Conservation (phyloP, 2,888 invertebrate genomes). For the Myopa testacea region DNA sequence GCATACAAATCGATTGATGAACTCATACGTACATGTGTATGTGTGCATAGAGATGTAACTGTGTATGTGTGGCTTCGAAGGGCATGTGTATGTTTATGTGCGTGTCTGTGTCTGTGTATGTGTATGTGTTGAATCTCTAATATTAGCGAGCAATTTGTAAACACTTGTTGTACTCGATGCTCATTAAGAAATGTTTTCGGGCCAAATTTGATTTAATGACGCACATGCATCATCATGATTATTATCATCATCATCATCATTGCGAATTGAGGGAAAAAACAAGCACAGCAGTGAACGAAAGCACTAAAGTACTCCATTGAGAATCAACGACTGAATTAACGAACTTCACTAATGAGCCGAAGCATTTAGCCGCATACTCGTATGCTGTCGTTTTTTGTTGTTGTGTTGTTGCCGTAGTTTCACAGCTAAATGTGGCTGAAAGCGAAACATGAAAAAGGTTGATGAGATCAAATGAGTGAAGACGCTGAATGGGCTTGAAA, state of each 20-base stretch:
- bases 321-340: neutral
- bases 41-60: too few relatives aligned
- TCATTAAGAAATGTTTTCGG: slow-evolving; percentile 14
- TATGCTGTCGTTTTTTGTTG: too few relatives aligned
- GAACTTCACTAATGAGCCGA: too few relatives aligned
- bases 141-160: slow-evolving; percentile 13
- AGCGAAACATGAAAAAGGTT: too few relatives aligned
- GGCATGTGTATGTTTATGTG: neutral
- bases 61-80: neutral
- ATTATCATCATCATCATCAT: neutral
- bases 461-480: too few relatives aligned
- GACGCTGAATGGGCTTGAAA: too few relatives aligned
- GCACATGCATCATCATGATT: neutral
- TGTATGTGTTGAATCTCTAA: neutral
- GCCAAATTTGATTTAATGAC: slow-evolving; percentile 20
- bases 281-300: neutral
- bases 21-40: too few relatives aligned
- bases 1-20: neutral
- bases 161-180: neutral
- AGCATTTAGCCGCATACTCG: too few relatives aligned
- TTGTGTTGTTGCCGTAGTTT: too few relatives aligned
- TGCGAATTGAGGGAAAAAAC: neutral
- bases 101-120: neutral
- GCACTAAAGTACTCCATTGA: neutral
- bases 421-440: too few relatives aligned